Base-by-base conservation (phyloP, 2,888 invertebrate species). In the Phyllotreta cruciferae region DNA sequence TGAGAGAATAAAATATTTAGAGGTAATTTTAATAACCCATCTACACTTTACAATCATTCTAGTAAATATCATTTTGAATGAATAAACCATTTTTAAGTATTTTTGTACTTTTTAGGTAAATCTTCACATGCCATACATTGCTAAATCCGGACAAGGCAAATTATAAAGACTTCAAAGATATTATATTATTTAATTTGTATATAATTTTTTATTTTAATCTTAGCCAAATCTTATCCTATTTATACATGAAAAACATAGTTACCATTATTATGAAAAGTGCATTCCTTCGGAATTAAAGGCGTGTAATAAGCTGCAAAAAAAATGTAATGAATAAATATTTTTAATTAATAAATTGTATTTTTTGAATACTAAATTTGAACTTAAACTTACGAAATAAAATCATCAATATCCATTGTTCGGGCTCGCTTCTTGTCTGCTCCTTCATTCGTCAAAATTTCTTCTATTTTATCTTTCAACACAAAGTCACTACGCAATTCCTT, bases 401-500 rank as follows among this genome's bases (percentile, higher is more conserved):
- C 98, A 83, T 98, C 98, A 71, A 93, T 90, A 77, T 97, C 96
- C 97, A 99, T 94, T 4, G 89, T 90, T 74, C 98, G 85, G 0
- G 98, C 94, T 75, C 99, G 86, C 80, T 89, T 90, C 70, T 90
- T 86, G 58, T 88, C 89, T 75, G 90, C 91, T 66, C 85, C 86
- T 62, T 86, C 85, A 60, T 85, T 85, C 62, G 81, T 81, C 69
- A 99, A 83, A 73, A 97, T 88, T 38, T 87, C 83, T 71, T 89
- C 90, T 1, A 98, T 85, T 81, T 91, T 91, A 56, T 84, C 83
- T 81, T 95, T 94, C 66, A 97, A 91, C 74, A 91, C 88, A 79
- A 96, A 93, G 77, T 91, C 87, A 67, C 87, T 85, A 10, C 90
- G 87, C 36, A 96, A 78, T 67, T 87, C 85, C 94, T 96, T 75